Percentiles rank a stretch among this genome's conserved stretches.
Conservation (phyloP, 2,797 vertebrate species). For the Channa striata region DNA sequence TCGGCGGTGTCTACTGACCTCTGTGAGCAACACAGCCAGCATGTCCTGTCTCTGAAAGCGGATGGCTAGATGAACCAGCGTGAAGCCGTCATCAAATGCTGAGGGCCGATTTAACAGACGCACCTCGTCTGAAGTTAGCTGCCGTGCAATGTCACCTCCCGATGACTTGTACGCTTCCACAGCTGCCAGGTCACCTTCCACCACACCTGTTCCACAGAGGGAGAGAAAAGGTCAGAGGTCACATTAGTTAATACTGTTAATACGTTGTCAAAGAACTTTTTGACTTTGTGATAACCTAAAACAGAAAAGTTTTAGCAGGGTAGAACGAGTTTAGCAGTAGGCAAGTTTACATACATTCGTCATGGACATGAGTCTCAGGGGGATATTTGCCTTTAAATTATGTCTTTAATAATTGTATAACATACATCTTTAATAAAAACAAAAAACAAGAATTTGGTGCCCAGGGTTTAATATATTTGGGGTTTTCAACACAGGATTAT, state of each 20-base stretch:
- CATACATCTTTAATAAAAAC: no score
- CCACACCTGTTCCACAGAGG: constrained; percentile 87
- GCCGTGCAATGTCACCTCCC: constrained; percentile 95
- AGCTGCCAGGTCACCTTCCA: constrained; percentile 95
- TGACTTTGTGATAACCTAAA: no score
- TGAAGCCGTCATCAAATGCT: constrained; percentile 97
- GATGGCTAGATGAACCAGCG: constrained; percentile 96
- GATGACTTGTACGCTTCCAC: constrained; percentile 97
- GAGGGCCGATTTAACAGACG: constrained; percentile 95
- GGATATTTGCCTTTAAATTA: no score
- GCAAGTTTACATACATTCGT: no score
- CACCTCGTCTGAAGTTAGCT: constrained; percentile 95
- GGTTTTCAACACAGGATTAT: no score
- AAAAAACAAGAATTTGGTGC: no score
- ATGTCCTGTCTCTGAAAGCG: constrained; percentile 99
- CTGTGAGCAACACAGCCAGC: constrained; percentile 95
- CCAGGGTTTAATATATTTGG: no score
- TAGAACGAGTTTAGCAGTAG: no score
- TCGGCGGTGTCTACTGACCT: constrained; percentile 83
- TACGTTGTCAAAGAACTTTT: no score
- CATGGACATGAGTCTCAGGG: no score
- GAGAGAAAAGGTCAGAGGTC: not conserved
- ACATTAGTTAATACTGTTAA: constrained; percentile 9
- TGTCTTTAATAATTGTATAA: no score
- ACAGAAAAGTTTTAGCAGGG: no score